Base-by-base conservation (phyloP, 2,888 invertebrate species). In the Carabus problematicus region DNA sequence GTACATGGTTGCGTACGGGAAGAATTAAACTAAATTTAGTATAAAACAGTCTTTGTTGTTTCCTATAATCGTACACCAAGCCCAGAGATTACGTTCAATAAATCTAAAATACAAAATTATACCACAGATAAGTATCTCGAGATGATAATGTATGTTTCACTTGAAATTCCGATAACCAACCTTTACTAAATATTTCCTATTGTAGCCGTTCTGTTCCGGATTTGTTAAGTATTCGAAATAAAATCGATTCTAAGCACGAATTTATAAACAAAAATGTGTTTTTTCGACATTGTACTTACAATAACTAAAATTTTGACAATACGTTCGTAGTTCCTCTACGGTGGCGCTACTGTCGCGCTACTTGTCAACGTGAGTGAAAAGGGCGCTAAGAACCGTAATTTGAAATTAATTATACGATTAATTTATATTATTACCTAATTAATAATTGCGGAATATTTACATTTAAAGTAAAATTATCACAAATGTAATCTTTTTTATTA, bases 1-100 rank as follows among this genome's bases (percentile, higher is more conserved):
- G 76, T 85, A 87, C 89, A 88, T 89, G 71, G 77, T 78, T n/a
- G n/a, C n/a, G n/a, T n/a, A n/a, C 71, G 49, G 3, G 3, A 52
- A 12, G 8, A 16, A 14, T 16, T 52, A 14, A 16, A 16, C 16
- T 14, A 29, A 59, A n/a, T n/a, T n/a, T n/a, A n/a, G n/a, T n/a
- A n/a, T n/a, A n/a, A 42, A 64, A 64, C 55, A 54, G 43, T 61
- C 61, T 61, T 47, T 12, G 29, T 47, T 47, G 45, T 45, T 11
- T 6, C 3, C 3, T 4, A 45, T 4, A 3, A 11, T 45, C 45
- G 14, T 45, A 45, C 11, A 45, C 11, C 12, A 45, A n/a, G 3
- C 29, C 2, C 29, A 29, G 29, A 29, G 29, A 29, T 29, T 29
- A 29, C 7, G 7, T 45, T 18, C 39, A 16, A 40, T 45, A 61